Base-by-base conservation (phyloP, 2,797 vertebrate species). In the Spatula versicolor region DNA sequence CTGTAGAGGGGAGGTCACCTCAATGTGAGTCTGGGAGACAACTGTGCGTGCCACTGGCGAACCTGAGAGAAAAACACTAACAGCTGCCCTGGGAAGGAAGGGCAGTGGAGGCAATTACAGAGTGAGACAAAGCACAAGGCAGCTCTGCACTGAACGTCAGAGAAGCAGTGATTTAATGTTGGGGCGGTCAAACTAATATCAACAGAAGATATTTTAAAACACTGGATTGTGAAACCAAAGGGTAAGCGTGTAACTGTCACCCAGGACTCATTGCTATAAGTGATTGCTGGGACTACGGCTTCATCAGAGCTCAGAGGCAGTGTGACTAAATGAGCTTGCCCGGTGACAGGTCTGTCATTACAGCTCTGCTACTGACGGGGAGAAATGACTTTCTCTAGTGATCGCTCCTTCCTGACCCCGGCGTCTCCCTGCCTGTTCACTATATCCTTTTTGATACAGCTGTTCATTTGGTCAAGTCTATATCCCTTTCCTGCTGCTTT, bases 1-100 rank as follows among this genome's bases (percentile, higher is more conserved):
- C 83, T 67, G 54, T 50, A 88, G 84, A 94, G 79, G 80, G 72
- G 74, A 89, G 75, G 89, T 90, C 88, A 69, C 62, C 62, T 66
- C 86, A 73, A 37, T 18, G 13, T 60, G 55, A 2, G 7, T 13
- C 7, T 73, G 43, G 43, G 68, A 90, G 43, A 60, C 66, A 86
- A 8, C 63, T 41, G 28, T 1, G 13, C 30, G 56, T 81, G n/a
- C 25, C 7, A 5, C 30, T 73, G 79, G 60, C 37, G 85, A 41
- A 62, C 31, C 54, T 62, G 33, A 9, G 45, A 83, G 81, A 54
- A 63, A 92, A 94, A 67, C 13, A 58, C 37, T 55, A 75, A 79
- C 4, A 6, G 33, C 78, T 19, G 52, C 63, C 74, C 77, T 77
- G 68, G 41, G 83, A 78, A 81, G 30, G 46, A 75, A 74, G 62